phyloP scores from a whole-genome alignment of 2,888 invertebrate species.

The Palloptera scutellata region DNA sequence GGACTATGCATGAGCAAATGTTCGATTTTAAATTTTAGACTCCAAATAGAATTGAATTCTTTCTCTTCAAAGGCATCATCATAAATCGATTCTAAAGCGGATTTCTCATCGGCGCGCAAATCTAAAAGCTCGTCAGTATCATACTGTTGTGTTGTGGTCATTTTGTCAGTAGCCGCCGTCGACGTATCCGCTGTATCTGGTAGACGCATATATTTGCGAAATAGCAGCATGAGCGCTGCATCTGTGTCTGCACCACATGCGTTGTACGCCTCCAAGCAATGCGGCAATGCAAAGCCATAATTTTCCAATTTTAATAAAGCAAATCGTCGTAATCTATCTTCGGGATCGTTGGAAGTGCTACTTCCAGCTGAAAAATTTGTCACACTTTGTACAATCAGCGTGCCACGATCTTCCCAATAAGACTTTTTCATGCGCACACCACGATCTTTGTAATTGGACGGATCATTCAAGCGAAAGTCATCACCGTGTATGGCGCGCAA shows the following conservation, averaged over 20 bases:
- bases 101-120: constrained; percentile 76
- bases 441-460: constrained; percentile 72
- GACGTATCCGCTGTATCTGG: constrained; percentile 30
- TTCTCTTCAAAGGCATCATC: constrained; percentile 74
- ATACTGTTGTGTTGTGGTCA: constrained; percentile 3
- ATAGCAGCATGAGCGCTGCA: constrained; percentile 74
- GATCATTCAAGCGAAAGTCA: constrained; percentile 69
- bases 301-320: constrained; percentile 77
- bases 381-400: constrained; percentile 72
- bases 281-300: constrained; percentile 77
- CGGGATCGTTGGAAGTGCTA: constrained; percentile 57
- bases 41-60: constrained; percentile 76
- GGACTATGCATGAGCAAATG: constrained; percentile 70
- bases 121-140: constrained; percentile 69
- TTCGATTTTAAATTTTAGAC: constrained; percentile 72
- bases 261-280: constrained; percentile 78
- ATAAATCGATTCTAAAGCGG: constrained; percentile 80
- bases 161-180: constrained; percentile 23
- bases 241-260: constrained; percentile 75
- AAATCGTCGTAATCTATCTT: constrained; percentile 74
- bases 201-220: constrained; percentile 71
- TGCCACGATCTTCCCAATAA: constrained; percentile 81
- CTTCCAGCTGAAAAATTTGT: constrained; percentile 71
- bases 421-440: constrained; percentile 73
- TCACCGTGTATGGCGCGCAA: constrained; percentile 79